phyloP scores from a whole-genome alignment of 2,888 invertebrate species.

The Amiota communis region DNA sequence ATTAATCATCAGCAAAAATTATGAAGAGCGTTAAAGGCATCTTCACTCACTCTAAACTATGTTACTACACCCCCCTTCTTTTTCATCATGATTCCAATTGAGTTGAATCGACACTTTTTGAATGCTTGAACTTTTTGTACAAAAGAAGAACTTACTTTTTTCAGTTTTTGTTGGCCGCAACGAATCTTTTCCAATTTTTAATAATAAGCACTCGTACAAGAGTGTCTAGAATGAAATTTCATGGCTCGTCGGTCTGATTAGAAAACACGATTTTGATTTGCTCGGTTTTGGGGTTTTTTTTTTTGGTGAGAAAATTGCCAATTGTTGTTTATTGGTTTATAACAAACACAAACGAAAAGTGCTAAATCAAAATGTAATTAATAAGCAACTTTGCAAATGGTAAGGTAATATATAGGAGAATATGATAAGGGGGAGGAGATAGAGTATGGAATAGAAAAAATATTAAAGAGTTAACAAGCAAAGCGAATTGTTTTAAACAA shows the following conservation, averaged over 20 bases:
- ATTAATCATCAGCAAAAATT: constrained; percentile 63
- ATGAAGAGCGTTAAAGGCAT: constrained; percentile 41
- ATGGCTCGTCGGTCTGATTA: constrained; percentile 4
- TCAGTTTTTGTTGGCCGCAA: neutral
- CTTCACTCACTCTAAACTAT: neutral
- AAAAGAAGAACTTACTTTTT: neutral
- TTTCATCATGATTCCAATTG: neutral
- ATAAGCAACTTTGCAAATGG: neutral
- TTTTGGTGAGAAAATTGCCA: constrained; percentile 3
- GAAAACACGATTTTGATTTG: constrained; percentile 1
- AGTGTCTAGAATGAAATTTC: neutral
- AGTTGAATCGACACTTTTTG: neutral
- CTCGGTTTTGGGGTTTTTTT: neutral
- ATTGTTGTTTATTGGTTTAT: neutral
- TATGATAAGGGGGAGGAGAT: too few relatives aligned
- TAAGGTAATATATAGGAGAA: too few relatives aligned
- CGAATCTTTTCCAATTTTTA: neutral
- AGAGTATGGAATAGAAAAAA: too few relatives aligned
- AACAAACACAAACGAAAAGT: neutral
- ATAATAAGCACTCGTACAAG: neutral
- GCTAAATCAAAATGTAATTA: constrained; percentile 12
- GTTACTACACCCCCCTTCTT: neutral
- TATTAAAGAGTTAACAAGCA: too few relatives aligned
- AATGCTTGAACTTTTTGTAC: neutral
- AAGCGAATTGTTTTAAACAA: neutral